These are phyloP conservation scores for Plutella xylostella DNA, from an alignment of 2,888 invertebrate species.

Conservation along the genomic window DNA sequence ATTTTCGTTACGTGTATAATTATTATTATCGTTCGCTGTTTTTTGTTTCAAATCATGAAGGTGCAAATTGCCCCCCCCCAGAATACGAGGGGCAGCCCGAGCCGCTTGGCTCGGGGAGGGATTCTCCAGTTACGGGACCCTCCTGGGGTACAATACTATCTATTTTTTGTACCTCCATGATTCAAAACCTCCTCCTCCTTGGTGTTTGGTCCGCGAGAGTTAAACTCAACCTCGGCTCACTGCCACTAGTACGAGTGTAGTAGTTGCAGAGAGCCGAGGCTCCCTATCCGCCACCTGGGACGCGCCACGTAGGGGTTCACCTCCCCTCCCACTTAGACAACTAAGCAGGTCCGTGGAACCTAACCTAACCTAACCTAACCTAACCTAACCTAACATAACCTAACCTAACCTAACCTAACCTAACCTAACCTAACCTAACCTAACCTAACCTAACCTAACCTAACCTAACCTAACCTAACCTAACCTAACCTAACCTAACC, in stretches of 20 bases:
- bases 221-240: conserved; percentile 1
- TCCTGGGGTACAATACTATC: too few relatives aligned
- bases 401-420: conserved; percentile 10
- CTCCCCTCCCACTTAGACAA: neutral
- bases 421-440: conserved; percentile 1
- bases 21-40: too few relatives aligned
- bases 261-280: too few relatives aligned
- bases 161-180: too few relatives aligned
- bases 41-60: too few relatives aligned
- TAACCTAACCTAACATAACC: neutral
- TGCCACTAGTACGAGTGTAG: conserved; percentile 7
- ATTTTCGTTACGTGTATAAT: too few relatives aligned
- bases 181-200: conserved; percentile 9
- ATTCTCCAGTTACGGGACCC: too few relatives aligned
- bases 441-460: conserved; percentile 4
- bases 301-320: too few relatives aligned
- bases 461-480: conserved; percentile 11
- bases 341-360: neutral
- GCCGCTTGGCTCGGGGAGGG: too few relatives aligned
- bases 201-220: neutral
- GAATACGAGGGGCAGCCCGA: too few relatives aligned
- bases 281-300: too few relatives aligned
- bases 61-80: too few relatives aligned
- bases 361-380: conserved; percentile 7
- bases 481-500: conserved; percentile 11